Percentiles rank a stretch among this genome's conserved stretches.
Conservation (phyloP, 2,888 invertebrate species). For the Galerucella pusilla region DNA sequence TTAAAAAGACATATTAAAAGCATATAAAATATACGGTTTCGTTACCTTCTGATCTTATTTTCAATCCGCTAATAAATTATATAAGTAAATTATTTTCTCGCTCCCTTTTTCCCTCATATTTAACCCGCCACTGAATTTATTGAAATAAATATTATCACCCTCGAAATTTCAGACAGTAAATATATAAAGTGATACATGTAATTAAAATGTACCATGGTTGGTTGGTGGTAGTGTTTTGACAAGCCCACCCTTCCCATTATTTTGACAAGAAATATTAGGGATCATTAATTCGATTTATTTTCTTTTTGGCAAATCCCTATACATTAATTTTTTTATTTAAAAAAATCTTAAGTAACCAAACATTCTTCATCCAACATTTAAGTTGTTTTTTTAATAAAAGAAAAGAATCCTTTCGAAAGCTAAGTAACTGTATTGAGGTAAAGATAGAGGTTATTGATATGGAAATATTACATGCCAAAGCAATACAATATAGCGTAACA, state of each 20-base stretch:
- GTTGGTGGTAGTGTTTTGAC: conserved; percentile 59
- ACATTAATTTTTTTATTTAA: no score
- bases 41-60: no score
- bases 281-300: conserved; percentile 34
- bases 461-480: neutral
- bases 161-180: conserved; percentile 48
- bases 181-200: conserved; percentile 58
- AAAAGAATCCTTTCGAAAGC: no score
- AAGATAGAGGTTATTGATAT: conserved; percentile 1
- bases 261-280: conserved; percentile 47
- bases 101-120: neutral
- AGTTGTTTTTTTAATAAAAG: no score
- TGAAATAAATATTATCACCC: conserved; percentile 12
- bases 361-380: no score
- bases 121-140: conserved; percentile 15
- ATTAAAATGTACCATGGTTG: conserved; percentile 61
- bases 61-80: no score
- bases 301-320: neutral
- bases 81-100: neutral
- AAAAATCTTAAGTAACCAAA: no score
- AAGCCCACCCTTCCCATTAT: conserved; percentile 52
- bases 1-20: no score
- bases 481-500: conserved; percentile 29
- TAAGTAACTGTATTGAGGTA: neutral
- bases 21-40: no score